Conservation (phyloP, 92 coral and sea anemone species). For the Actinostola sp. region DNA sequence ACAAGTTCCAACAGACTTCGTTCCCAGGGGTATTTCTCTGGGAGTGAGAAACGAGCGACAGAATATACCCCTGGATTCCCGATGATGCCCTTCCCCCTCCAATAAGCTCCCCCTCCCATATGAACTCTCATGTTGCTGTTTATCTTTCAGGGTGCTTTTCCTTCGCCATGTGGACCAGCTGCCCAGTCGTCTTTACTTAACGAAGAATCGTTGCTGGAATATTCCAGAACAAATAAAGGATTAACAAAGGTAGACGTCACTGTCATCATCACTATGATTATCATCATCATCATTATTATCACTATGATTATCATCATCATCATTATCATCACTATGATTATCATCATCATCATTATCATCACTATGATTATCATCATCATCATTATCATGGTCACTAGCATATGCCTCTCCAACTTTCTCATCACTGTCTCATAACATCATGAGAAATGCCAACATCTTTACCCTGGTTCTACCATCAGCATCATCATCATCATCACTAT, state of each 20-base stretch:
- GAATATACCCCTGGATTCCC: too few species aligned
- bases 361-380: background rate
- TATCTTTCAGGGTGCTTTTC: slow-evolving; percentile 81
- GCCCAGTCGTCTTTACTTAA: slow-evolving; percentile 82
- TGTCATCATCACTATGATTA: background rate
- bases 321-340: background rate
- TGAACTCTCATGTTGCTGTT: too few species aligned
- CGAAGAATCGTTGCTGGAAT: slow-evolving; percentile 76
- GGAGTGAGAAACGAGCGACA: too few species aligned
- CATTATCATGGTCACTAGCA: background rate
- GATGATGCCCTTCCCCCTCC: background rate
- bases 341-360: background rate
- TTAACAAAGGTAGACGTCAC: slow-evolving; percentile 28
- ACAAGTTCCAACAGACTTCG: too few species aligned
- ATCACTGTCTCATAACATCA: background rate
- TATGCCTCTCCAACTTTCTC: background rate
- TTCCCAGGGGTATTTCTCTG: too few species aligned
- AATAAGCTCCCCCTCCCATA: too few species aligned
- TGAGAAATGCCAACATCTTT: background rate
- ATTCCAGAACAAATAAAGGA: slow-evolving; percentile 56
- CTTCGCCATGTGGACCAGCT: slow-evolving; percentile 97
- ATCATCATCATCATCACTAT: background rate
- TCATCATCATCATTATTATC: background rate
- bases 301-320: background rate
- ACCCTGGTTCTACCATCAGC: background rate